phyloP scores from a whole-genome alignment of 2,797 vertebrate species.

The Schizopygopsis pylzovi region DNA sequence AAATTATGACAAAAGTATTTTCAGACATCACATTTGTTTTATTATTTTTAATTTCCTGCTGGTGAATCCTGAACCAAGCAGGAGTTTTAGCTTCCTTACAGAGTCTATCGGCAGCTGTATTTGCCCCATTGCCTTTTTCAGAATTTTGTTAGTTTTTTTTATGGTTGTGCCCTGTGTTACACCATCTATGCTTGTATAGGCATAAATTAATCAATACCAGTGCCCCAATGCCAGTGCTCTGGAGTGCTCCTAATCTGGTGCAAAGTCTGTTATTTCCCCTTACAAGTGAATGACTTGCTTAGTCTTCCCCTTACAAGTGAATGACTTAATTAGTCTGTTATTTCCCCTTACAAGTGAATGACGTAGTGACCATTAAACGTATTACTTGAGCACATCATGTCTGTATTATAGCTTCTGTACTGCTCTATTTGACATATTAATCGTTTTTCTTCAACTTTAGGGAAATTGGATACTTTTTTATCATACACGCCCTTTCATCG shows the following conservation, averaged over 20 bases:
- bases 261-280: neutral
- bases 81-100: neutral
- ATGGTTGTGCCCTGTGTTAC: conserved; percentile 15
- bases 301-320: neutral
- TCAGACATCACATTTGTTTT: neutral
- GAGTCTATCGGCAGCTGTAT: neutral
- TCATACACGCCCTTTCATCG: neutral
- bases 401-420: neutral
- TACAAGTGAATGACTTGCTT: neutral
- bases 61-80: neutral
- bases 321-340: neutral
- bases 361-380: neutral
- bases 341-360: neutral
- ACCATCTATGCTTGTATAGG: neutral
- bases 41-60: neutral
- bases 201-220: neutral
- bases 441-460: neutral
- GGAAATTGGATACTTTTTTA: neutral
- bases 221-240: neutral
- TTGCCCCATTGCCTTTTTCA: neutral
- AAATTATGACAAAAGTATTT: neutral
- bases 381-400: neutral
- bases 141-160: neutral
- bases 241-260: neutral
- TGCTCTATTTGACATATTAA: too few species aligned